phyloP scores from a whole-genome alignment of 2,888 invertebrate species.

The Eilema caniola region DNA sequence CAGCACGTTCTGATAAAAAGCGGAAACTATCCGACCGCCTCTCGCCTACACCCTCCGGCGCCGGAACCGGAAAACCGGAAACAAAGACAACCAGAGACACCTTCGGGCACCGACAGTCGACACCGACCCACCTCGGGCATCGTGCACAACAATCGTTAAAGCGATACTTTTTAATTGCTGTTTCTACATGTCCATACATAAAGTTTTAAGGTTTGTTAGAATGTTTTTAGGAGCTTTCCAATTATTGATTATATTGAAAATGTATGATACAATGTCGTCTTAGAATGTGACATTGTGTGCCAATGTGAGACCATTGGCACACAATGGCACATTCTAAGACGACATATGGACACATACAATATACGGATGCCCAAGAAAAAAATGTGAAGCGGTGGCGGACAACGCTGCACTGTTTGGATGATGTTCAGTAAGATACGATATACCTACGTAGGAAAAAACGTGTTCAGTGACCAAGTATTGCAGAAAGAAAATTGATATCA shows the following conservation, averaged over 20 bases:
- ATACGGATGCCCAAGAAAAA: too few species aligned
- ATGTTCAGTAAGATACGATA: too few species aligned
- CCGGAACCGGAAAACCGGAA: constrained; percentile 53
- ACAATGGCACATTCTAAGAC: too few species aligned
- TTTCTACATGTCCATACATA: not conserved
- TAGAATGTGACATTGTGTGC: too few species aligned
- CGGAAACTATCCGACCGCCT: constrained; percentile 50
- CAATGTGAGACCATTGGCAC: too few species aligned
- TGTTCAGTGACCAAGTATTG: not conserved
- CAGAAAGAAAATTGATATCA: not conserved
- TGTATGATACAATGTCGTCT: too few species aligned
- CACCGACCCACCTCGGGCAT: not conserved
- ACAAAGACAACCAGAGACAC: constrained; percentile 50
- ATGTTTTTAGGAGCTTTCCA: not conserved
- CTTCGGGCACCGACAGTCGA: constrained; percentile 47
- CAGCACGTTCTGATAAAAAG: constrained; percentile 43
- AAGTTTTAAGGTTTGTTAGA: not conserved
- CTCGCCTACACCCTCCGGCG: constrained; percentile 25
- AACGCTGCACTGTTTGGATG: too few species aligned
- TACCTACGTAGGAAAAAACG: not conserved
- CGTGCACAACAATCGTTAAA: not conserved
- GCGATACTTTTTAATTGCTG: constrained; percentile 5
- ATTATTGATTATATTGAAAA: too few species aligned
- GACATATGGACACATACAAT: too few species aligned
- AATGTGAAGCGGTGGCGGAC: too few species aligned